Evolutionary conservation across 2,888 invertebrate species (phyloP), one percentile per base, ranked within the genome.

Genomic region (Ametastegia equiseti): DNA sequence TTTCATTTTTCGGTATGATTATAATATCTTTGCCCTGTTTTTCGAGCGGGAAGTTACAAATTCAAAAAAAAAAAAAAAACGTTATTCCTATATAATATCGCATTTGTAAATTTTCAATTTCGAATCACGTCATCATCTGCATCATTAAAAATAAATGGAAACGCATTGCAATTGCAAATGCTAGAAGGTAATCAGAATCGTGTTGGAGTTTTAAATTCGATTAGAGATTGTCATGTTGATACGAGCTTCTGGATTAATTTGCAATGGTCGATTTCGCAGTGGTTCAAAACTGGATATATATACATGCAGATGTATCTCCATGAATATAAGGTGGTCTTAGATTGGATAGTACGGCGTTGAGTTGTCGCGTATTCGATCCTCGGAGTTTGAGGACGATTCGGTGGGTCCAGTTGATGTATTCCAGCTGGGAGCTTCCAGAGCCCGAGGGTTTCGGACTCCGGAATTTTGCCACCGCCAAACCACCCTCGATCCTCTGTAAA

Each of bases 401-500:
- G 47, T 3, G 39, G 30, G 39, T 47, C 33, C 27, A n/a, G 30
- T 30, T 71, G 47, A 71, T 71, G 47, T 71, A 71, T 71, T 47
- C 71, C 27, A 30, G 63, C 30, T 15, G 27, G 27, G 63, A 23
- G 33, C 11, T 54, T 0, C 54, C 47, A 15, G 47, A 47, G 30
- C 15, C n/a, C 30, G 11, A 65, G n/a, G 65, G 65, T 30, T 65
- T 65, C 65, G 57, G 27, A 27, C 27, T 23, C 23, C 30, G 9
- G 39, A 11, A 67, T 39, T n/a, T 23, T 67, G 23, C 33, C 2
- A 27, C 30, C 45, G 30, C 45, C 71, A 71, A 71, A 71, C 47
- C 45, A 27, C 71, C 13, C 45, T 23, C 71, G 47, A 71, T 71
- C 45, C 71, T 47, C 45, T 71, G 23, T 15, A 71, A 71, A 30